phyloP scores from a whole-genome alignment of 2,888 invertebrate genomes.

The Epirrhoe alternata region DNA sequence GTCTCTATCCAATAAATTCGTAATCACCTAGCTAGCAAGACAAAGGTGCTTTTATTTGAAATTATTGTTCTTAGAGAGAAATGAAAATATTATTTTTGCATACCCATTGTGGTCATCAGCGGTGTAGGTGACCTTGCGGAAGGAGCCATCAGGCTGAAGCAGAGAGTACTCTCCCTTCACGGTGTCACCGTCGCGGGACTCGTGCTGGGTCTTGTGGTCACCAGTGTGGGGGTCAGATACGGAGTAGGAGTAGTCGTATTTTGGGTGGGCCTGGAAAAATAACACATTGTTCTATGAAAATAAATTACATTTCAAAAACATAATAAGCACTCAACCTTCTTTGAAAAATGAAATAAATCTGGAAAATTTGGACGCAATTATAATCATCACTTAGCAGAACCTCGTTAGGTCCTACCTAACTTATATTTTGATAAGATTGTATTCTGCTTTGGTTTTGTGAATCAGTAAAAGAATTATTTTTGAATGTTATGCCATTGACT shows the following conservation, averaged over 20 bases:
- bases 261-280: constrained; percentile 73
- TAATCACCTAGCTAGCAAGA: too few species aligned
- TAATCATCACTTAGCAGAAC: too few species aligned
- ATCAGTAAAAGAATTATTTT: too few species aligned
- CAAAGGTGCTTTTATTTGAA: too few species aligned
- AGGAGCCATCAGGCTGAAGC: constrained; percentile 80
- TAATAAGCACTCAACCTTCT: too few species aligned
- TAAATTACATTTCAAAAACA: constrained; percentile 7
- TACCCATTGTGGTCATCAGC: constrained; percentile 82
- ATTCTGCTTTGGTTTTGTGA: too few species aligned
- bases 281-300: constrained; percentile 2
- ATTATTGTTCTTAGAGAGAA: not conserved
- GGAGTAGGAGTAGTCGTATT: constrained; percentile 82
- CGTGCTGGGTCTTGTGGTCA: constrained; percentile 82
- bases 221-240: constrained; percentile 82
- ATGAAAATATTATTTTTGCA: constrained; percentile 31
- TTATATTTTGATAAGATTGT: too few species aligned
- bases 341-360: too few species aligned
- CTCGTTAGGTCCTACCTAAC: too few species aligned
- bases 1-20: too few species aligned
- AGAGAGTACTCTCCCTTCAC: constrained; percentile 82
- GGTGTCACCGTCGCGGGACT: constrained; percentile 76
- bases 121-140: constrained; percentile 82
- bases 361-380: too few species aligned
- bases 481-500: too few species aligned